A percentile compares a stretch with the other conserved stretches of the same genome.
Evolutionary conservation across 2,797 vertebrate species (phyloP).

Genomic region (Scleropages formosus): DNA sequence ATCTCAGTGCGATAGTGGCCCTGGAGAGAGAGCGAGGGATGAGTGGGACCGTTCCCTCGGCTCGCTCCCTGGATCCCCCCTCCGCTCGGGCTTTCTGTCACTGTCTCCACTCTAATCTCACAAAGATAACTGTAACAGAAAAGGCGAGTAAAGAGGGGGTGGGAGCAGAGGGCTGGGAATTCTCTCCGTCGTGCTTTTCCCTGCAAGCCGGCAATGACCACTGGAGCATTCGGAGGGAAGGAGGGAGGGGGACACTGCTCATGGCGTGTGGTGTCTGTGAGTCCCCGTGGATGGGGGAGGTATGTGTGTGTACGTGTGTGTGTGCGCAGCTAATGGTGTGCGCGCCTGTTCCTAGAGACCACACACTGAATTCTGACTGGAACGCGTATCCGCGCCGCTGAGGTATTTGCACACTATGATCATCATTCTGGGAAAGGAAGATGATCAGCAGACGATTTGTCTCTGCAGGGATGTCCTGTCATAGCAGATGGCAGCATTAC

Average conservation of each 20-base stretch:
- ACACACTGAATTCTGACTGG: too few species aligned
- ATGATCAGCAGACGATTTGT: background rate
- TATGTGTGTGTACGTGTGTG: background rate
- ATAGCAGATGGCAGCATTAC: too few species aligned
- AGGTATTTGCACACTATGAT: background rate
- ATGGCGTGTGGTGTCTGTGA: background rate
- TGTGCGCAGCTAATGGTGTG: background rate
- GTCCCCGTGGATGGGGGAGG: background rate
- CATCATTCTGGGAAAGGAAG: background rate
- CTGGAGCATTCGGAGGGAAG: slow-evolving; percentile 23
- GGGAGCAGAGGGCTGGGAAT: background rate
- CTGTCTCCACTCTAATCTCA: slow-evolving; percentile 47
- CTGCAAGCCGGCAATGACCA: slow-evolving; percentile 2
- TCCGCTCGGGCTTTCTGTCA: slow-evolving; percentile 25
- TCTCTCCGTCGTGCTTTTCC: slow-evolving; percentile 3
- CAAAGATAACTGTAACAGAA: slow-evolving; percentile 48
- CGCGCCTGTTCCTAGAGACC: background rate
- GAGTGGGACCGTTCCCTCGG: slow-evolving; percentile 10
- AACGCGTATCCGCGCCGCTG: background rate
- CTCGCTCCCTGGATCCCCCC: slow-evolving; percentile 8
- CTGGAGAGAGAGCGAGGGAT: slow-evolving; percentile 12
- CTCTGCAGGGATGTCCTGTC: background rate
- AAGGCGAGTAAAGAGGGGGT: slow-evolving; percentile 30
- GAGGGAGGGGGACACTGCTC: slow-evolving; percentile 2
- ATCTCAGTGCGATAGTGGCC: slow-evolving; percentile 53